Percentiles rank a stretch among this genome's conserved stretches.
These are phyloP conservation scores for Plecturocebus donacophilus DNA, from an alignment of 2,113 vertebrate species.

Conservation along the genomic window DNA sequence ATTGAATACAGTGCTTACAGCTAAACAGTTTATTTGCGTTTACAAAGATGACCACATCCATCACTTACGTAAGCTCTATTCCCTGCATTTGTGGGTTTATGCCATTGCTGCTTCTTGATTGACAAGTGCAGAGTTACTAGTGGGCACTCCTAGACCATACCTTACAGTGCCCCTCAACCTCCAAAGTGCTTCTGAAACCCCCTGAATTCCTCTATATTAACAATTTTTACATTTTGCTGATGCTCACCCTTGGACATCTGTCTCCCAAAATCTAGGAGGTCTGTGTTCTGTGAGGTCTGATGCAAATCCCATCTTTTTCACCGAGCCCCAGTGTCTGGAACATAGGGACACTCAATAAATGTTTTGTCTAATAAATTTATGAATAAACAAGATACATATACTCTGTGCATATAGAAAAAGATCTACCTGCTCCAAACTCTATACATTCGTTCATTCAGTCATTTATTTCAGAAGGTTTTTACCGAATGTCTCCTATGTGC, in stretches of 20 bases:
- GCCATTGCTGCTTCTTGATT: background rate
- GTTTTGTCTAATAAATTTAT: background rate
- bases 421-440: background rate
- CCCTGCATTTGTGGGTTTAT: background rate
- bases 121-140: background rate
- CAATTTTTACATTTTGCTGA: background rate
- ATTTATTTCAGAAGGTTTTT: background rate
- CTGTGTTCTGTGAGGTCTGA: background rate
- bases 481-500: background rate
- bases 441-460: background rate
- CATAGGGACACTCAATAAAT: background rate
- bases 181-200: background rate
- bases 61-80: background rate
- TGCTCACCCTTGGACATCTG: background rate
- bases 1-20: background rate
- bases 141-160: background rate
- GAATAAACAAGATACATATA: background rate
- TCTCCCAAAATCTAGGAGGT: background rate
- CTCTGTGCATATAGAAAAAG: background rate
- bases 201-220: background rate
- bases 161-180: too few species aligned
- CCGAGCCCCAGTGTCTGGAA: background rate
- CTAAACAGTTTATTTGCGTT: background rate
- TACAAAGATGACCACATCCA: background rate
- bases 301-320: background rate